Evolutionary conservation across 2,888 invertebrate genomes (phyloP).

Genomic region (Diarsia dahlii): DNA sequence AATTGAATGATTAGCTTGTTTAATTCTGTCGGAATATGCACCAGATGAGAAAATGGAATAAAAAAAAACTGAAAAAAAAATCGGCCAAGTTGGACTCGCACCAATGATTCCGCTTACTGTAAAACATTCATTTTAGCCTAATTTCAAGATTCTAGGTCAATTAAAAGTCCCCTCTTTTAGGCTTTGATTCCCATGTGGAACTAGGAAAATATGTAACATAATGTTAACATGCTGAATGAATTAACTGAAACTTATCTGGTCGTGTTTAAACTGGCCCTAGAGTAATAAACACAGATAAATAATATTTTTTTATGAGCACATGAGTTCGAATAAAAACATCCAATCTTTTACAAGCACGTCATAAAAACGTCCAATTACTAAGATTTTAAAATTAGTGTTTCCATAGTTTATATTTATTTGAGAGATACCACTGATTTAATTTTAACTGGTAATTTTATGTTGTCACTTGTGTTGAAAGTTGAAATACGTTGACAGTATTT

Average conservation of each 20-base stretch:
- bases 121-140: too few species aligned
- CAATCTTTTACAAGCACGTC: not conserved
- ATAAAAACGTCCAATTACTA: conserved; percentile 15
- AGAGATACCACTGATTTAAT: not conserved
- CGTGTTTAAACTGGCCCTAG: not conserved
- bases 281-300: not conserved
- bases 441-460: not conserved
- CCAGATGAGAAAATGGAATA: not conserved
- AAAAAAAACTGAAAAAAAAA: too few species aligned
- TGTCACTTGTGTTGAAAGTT: not conserved
- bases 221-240: not conserved
- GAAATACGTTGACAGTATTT: not conserved
- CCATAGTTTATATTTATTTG: not conserved
- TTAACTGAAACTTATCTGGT: not conserved
- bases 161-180: too few species aligned
- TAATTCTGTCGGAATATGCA: not conserved
- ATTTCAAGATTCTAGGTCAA: too few species aligned
- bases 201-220: too few species aligned
- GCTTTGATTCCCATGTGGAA: too few species aligned
- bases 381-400: not conserved
- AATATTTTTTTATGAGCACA: not conserved
- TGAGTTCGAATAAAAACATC: not conserved
- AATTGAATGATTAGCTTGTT: not conserved
- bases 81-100: too few species aligned
- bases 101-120: too few species aligned